Conservation (phyloP, 2,888 invertebrate species). For the Hartigia nigra region DNA sequence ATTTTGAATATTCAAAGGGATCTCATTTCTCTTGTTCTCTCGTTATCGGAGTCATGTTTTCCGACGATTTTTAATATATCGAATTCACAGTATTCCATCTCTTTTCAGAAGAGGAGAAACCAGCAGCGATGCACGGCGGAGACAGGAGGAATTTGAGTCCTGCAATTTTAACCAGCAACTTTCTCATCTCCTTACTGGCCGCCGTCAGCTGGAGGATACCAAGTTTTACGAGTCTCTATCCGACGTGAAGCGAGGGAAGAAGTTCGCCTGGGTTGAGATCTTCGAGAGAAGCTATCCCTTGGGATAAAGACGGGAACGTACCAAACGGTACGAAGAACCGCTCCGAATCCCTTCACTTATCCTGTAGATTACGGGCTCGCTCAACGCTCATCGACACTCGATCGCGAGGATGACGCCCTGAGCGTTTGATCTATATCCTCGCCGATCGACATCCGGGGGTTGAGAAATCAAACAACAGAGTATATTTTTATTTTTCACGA, state of each 20-base stretch:
- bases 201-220: constrained; percentile 65
- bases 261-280: constrained; percentile 7
- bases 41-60: too few relatives aligned
- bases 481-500: not conserved
- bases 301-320: not conserved
- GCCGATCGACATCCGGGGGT: not conserved
- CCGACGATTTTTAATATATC: too few relatives aligned
- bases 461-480: not conserved
- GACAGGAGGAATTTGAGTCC: constrained; percentile 62
- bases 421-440: not conserved
- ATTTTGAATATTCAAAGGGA: not conserved
- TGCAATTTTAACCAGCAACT: constrained; percentile 61
- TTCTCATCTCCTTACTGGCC: constrained; percentile 58
- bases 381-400: not conserved
- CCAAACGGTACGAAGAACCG: not conserved
- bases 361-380: constrained; percentile 5
- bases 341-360: not conserved
- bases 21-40: not conserved
- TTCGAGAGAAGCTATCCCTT: constrained; percentile 6
- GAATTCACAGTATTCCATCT: not conserved
- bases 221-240: constrained; percentile 61
- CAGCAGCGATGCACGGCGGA: constrained; percentile 63
- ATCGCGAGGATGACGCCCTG: not conserved
- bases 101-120: constrained; percentile 60
- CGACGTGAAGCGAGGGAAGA: constrained; percentile 54